Evolutionary conservation across 2,113 vertebrate genomes (phyloP), one percentile per base, ranked within the genome.

Genomic region (Vicugna pacos): DNA sequence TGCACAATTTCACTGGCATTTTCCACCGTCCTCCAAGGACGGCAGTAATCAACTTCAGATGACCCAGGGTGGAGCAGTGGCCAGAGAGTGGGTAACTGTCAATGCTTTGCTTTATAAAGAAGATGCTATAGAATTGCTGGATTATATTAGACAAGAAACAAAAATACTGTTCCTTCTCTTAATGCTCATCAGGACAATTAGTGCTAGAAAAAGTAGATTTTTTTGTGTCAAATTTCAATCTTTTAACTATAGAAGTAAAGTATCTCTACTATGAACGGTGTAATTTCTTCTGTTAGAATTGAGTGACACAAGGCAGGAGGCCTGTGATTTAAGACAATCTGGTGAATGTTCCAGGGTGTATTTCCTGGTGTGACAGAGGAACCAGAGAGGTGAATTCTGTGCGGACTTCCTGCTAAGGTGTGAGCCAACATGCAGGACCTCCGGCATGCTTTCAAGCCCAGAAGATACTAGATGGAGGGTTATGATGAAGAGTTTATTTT

Each of bases 1-100:
- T 81, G 91, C 87, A 52, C 20, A 7, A 32, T 90, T 75, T 87
- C 92, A 89, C 19, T 69, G 85, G 35, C 42, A 76, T 75, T 77
- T 56, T 3, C 73, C 8, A 62, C 30, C 30, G 35, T 42, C 38
- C 56, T 65, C 52, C 42, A 65, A 77, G 87, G 86, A 90, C 0
- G 0, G 16, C 3, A 2, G 38, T 73, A 30, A 86, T 92, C 13
- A 35, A 67, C 48, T 42, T 82, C 76, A 93, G 70, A 73, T 93
- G 72, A 54, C 67, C n/a, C 60, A 60, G 42, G 56, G 42, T 26
- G 67, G 15, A 85, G 42, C 60, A 62, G n/a, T 6, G 42, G 32
- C 50, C 16, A 52, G 58, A 15, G 13, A 83, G n/a, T 42, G 20
- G 48, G 30, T 13, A 20, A 48, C 26, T 8, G 13, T 69, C n/a